These are phyloP conservation scores for Cephalopholis sonnerati DNA, from an alignment of 2,113 vertebrate species.

Conservation along the genomic window DNA sequence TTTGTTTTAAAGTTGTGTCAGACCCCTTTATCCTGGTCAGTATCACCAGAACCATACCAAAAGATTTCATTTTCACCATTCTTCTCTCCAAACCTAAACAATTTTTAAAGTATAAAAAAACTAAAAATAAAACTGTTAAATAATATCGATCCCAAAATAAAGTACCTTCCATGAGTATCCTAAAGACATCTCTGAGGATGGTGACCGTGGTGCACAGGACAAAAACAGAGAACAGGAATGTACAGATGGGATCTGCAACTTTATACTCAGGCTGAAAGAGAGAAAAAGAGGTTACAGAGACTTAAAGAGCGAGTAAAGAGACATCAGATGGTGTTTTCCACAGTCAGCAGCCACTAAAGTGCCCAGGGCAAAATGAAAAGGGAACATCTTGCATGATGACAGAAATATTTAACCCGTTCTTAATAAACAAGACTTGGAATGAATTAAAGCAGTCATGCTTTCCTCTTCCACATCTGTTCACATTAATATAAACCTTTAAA, in stretches of 20 bases:
- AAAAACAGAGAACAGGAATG: constrained; percentile 96
- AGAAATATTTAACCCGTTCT: not conserved
- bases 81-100: too few species aligned
- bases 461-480: too few species aligned
- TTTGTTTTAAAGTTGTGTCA: too few species aligned
- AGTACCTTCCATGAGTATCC: constrained; percentile 97
- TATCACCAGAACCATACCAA: too few species aligned
- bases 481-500: not conserved
- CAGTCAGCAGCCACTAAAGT: constrained; percentile 10
- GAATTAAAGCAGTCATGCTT: not conserved
- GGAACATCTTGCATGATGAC: constrained; percentile 27
- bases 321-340: constrained; percentile 59
- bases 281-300: constrained; percentile 15
- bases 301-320: not conserved
- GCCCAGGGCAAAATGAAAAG: constrained; percentile 7
- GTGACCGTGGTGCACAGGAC: constrained; percentile 94
- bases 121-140: too few species aligned
- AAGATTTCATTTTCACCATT: too few species aligned
- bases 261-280: constrained; percentile 93
- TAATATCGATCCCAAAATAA: not conserved
- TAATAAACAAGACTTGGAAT: not conserved
- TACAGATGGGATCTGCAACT: constrained; percentile 96
- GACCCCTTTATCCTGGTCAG: too few species aligned
- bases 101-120: too few species aligned
- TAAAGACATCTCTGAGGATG: constrained; percentile 95